Conservation (phyloP, 30 jellyfish, hydroid and myxozoan genomes). For the Chironex yamaguchii region DNA sequence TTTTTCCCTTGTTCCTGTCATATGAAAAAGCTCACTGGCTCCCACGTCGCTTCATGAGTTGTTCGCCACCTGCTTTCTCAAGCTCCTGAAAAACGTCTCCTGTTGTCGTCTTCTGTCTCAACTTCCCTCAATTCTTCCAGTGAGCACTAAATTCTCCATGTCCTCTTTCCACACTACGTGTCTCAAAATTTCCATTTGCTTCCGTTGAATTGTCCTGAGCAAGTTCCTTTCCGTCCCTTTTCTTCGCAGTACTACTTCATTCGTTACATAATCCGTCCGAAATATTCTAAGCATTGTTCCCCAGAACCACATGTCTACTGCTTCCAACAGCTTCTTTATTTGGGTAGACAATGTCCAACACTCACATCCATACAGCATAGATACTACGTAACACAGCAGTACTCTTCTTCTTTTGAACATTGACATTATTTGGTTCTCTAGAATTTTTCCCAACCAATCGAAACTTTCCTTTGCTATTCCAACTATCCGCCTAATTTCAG, state of each 20-base stretch:
- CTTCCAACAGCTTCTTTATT: slow-evolving; percentile 8
- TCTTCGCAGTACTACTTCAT: slow-evolving; percentile 17
- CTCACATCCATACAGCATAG: slow-evolving; percentile 50
- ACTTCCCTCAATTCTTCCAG: background rate
- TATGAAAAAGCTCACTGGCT: background rate
- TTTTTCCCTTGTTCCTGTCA: background rate
- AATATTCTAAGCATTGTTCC: slow-evolving; percentile 18
- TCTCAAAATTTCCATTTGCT: background rate
- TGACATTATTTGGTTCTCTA: background rate
- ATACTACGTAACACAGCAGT: slow-evolving; percentile 14
- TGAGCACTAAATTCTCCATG: background rate
- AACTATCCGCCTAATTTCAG: slow-evolving; percentile 11
- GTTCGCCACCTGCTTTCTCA: background rate
- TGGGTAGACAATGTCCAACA: slow-evolving; percentile 6
- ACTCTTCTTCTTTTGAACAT: slow-evolving; percentile 17
- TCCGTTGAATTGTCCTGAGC: background rate
- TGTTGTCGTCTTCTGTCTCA: background rate
- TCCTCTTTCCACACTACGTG: slow-evolving; percentile 15
- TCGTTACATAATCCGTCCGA: slow-evolving; percentile 15
- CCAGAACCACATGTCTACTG: slow-evolving; percentile 39
- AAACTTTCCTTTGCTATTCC: slow-evolving; percentile 8
- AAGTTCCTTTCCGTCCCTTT: background rate
- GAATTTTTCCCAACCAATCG: background rate
- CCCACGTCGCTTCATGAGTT: background rate
- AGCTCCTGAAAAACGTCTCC: background rate